Percentiles rank a stretch among this genome's conserved stretches.
Conservation (phyloP, 2,113 vertebrate species). For the Crypturellus undulatus region DNA sequence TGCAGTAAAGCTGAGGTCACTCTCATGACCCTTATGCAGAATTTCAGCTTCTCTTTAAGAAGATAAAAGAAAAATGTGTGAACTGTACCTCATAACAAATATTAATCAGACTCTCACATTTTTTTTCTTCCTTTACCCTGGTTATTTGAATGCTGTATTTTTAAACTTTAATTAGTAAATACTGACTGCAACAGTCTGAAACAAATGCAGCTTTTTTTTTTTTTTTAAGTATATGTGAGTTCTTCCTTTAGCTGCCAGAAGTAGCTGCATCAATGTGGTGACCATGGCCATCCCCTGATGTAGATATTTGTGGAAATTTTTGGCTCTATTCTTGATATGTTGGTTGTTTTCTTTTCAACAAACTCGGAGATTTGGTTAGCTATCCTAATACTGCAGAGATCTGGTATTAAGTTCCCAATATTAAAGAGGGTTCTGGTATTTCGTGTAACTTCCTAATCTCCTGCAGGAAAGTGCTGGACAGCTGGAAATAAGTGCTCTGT, state of each 20-base stretch:
- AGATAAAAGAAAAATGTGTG: fast-evolving
- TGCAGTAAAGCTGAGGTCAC: not conserved
- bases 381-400: not conserved
- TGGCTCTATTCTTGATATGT: not conserved
- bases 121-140: not conserved
- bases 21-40: not conserved
- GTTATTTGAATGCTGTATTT: not conserved
- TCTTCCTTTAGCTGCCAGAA: not conserved
- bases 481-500: conserved; percentile 94
- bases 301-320: not conserved
- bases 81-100: fast-evolving
- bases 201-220: not conserved
- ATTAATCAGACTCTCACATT: too few species aligned
- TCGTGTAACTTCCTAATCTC: not conserved
- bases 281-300: not conserved
- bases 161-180: not conserved
- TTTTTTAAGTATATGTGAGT: too few species aligned
- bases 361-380: not conserved
- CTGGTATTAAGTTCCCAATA: not conserved
- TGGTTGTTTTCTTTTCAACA: not conserved
- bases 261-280: not conserved
- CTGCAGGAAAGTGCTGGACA: conserved; percentile 93
- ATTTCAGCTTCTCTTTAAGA: not conserved
- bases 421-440: not conserved
- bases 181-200: not conserved